Evolutionary conservation across 2,797 vertebrate species (phyloP).

Genomic region (Tenualosa ilisha): DNA sequence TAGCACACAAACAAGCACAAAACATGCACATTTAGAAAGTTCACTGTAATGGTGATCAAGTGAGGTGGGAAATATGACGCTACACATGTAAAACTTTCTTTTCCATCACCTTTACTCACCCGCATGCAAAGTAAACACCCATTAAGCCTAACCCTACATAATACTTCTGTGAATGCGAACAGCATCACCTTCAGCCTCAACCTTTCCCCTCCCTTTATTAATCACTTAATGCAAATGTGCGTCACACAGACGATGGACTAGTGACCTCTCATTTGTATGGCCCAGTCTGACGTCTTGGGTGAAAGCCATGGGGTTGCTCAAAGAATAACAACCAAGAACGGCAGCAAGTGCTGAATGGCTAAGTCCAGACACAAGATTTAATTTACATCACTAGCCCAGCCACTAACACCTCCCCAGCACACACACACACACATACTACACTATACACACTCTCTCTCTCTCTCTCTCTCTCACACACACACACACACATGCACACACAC

Average conservation of each 20-base stretch:
- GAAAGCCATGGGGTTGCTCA: conserved; percentile 45
- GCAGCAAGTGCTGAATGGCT: conserved; percentile 55
- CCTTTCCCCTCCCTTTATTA: conserved; percentile 28
- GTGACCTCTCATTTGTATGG: conserved; percentile 36
- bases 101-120: background rate
- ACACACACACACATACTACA: background rate
- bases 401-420: conserved; percentile 28
- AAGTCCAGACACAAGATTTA: conserved; percentile 63
- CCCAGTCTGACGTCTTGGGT: conserved; percentile 31
- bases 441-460: background rate
- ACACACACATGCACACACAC: background rate
- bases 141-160: background rate
- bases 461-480: background rate
- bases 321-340: conserved; percentile 44
- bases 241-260: background rate
- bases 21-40: background rate
- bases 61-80: background rate
- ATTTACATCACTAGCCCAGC: conserved; percentile 62
- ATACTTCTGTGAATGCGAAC: conserved; percentile 11
- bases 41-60: background rate
- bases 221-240: conserved; percentile 33
- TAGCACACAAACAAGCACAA: background rate
- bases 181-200: background rate
- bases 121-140: background rate
- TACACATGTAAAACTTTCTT: background rate